Evolutionary conservation across 2,113 vertebrate genomes (phyloP).

Genomic region (Ramphastos sulfuratus): DNA sequence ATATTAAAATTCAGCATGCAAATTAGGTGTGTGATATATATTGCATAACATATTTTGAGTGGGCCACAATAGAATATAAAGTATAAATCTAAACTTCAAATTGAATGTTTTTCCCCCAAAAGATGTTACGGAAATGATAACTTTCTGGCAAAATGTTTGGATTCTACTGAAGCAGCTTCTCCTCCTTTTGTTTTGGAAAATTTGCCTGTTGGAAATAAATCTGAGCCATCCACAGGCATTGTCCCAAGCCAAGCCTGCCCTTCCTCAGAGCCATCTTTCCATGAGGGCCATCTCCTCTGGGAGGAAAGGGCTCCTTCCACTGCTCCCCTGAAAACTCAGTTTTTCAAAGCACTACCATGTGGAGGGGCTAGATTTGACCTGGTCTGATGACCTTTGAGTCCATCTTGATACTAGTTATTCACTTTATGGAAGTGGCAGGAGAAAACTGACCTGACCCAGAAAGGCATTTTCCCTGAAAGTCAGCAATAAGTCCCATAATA

Average conservation of each 20-base stretch:
- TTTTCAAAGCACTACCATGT: background rate
- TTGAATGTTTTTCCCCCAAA: background rate
- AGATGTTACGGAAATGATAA: background rate
- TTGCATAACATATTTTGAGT: background rate
- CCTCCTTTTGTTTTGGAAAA: slow-evolving; percentile 56
- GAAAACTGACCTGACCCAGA: background rate
- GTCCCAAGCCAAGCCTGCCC: slow-evolving; percentile 3
- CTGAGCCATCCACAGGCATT: background rate
- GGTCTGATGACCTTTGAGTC: background rate
- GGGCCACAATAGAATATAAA: background rate
- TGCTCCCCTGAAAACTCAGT: background rate
- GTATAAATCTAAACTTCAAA: background rate
- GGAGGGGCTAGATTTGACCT: background rate
- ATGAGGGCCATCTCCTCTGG: background rate
- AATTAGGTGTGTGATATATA: slow-evolving; percentile 19
- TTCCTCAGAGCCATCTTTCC: background rate
- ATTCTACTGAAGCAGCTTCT: background rate
- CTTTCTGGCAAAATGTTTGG: slow-evolving; percentile 32
- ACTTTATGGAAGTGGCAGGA: background rate
- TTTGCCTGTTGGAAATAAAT: slow-evolving; percentile 7
- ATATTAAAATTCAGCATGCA: slow-evolving; percentile 44
- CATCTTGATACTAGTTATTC: background rate
- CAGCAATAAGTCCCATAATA: background rate
- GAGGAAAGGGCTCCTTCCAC: background rate
- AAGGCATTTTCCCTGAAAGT: background rate